phyloP scores from a whole-genome alignment of 2,113 vertebrate genomes.

The Dipodomys merriami region DNA sequence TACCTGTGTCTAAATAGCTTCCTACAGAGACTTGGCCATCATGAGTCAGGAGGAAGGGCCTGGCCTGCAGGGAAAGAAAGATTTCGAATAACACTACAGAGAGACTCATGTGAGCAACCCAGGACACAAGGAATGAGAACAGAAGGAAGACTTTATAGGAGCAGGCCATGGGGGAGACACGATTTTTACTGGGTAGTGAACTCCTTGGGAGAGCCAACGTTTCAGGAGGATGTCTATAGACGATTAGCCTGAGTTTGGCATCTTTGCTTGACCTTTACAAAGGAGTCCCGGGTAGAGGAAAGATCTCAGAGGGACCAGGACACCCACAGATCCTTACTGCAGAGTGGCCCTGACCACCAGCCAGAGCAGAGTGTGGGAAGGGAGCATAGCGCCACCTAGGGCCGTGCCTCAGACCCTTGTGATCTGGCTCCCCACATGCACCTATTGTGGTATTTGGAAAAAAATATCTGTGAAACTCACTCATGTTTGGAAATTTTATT shows the following conservation, averaged over 20 bases:
- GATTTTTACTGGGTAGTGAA: neutral
- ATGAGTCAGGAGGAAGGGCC: too few species aligned
- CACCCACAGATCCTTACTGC: neutral
- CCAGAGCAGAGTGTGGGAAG: neutral
- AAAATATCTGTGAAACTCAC: slow-evolving; percentile 32
- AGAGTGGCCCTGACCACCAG: neutral
- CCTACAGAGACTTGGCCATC: too few species aligned
- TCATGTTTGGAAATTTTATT: slow-evolving; percentile 81
- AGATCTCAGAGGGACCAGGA: neutral
- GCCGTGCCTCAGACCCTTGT: too few species aligned
- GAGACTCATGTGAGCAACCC: too few species aligned
- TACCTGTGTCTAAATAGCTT: fast-evolving
- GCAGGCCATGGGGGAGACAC: neutral
- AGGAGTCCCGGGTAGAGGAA: neutral
- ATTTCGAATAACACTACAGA: too few species aligned
- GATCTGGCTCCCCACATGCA: neutral
- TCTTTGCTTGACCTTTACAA: neutral
- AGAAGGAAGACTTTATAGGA: neutral
- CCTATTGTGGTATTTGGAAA: slow-evolving; percentile 5
- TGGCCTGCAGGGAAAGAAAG: neutral
- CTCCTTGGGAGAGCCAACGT: neutral
- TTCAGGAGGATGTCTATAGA: neutral
- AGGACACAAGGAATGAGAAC: too few species aligned
- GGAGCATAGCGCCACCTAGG: too few species aligned
- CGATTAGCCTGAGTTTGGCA: neutral